These are phyloP conservation scores for Machimus atricapillus DNA, from an alignment of 2,888 invertebrate genomes.

Conservation along the genomic window DNA sequence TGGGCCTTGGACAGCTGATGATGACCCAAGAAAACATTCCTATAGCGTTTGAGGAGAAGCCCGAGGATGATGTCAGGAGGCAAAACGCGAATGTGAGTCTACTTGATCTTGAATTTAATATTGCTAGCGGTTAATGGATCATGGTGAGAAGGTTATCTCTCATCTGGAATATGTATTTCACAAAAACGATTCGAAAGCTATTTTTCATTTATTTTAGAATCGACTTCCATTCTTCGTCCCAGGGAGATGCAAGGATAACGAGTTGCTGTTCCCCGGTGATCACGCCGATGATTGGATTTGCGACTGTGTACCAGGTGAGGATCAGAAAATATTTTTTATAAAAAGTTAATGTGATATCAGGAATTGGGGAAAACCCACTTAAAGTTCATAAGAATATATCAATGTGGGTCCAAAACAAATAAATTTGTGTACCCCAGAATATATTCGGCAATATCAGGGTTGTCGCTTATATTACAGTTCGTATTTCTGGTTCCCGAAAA, in stretches of 20 bases:
- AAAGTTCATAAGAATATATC: neutral
- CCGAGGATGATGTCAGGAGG: slow-evolving; percentile 54
- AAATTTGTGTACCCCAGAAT: neutral
- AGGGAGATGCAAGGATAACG: slow-evolving; percentile 68
- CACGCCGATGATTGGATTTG: slow-evolving; percentile 71
- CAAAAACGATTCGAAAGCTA: neutral
- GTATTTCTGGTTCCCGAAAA: neutral
- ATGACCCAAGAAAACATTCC: neutral
- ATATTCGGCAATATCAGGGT: neutral
- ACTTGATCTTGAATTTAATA: neutral
- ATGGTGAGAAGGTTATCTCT: neutral
- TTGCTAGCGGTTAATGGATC: neutral
- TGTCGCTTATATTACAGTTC: neutral
- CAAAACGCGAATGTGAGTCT: slow-evolving; percentile 55
- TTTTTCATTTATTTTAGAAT: slow-evolving; percentile 55
- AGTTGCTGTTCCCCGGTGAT: slow-evolving; percentile 73
- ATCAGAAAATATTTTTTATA: neutral
- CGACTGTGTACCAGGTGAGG: slow-evolving; percentile 61
- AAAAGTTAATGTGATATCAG: neutral
- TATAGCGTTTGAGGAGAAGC: slow-evolving; percentile 54
- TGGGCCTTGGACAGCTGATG: neutral
- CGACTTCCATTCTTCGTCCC: slow-evolving; percentile 68
- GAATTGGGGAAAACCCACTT: neutral
- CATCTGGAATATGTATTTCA: neutral
- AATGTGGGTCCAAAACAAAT: neutral